Evolutionary conservation across 2,888 invertebrate species (phyloP).

Genomic region (Drosophila picticornis): DNA sequence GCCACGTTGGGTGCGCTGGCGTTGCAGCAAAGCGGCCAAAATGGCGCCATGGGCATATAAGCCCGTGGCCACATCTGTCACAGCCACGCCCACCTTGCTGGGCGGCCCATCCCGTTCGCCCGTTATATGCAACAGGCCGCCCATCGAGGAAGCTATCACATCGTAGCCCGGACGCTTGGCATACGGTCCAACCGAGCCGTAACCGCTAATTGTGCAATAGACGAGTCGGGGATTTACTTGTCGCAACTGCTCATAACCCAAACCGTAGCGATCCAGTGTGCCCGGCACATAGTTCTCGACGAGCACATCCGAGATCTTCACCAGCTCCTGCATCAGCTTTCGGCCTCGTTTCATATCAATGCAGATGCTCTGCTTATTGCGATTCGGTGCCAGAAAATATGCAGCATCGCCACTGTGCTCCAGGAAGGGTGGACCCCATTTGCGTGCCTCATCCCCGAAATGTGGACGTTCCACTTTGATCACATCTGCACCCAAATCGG

Average conservation of each 20-base stretch:
- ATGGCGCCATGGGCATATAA: constrained; percentile 98
- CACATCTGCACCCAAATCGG: constrained; percentile 96
- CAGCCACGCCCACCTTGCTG: constrained; percentile 95
- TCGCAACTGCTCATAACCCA: constrained; percentile 92
- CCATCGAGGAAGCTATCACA: constrained; percentile 96
- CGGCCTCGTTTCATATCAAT: constrained; percentile 91
- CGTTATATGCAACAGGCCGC: constrained; percentile 95
- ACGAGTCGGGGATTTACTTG: constrained; percentile 91
- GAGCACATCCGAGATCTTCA: constrained; percentile 92
- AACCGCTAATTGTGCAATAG: constrained; percentile 97
- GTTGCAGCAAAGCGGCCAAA: constrained; percentile 93
- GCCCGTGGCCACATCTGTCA: constrained; percentile 97
- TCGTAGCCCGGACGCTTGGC: constrained; percentile 96
- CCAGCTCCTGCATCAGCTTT: constrained; percentile 91
- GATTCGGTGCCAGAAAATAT: constrained; percentile 95
- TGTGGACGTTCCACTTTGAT: constrained; percentile 95
- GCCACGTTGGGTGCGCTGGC: constrained; percentile 91
- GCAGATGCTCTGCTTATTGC: constrained; percentile 97
- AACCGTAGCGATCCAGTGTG: constrained; percentile 90
- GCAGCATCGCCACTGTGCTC: constrained; percentile 89
- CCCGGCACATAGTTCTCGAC: constrained; percentile 98
- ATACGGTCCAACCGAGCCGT: constrained; percentile 95
- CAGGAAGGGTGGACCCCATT: constrained; percentile 97
- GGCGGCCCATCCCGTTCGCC: constrained; percentile 94
- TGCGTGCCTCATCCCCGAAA: constrained; percentile 95